Percentiles rank a stretch among this genome's conserved stretches.
phyloP scores from a whole-genome alignment of 2,113 vertebrate species.

The Protomyctophum bolini region DNA sequence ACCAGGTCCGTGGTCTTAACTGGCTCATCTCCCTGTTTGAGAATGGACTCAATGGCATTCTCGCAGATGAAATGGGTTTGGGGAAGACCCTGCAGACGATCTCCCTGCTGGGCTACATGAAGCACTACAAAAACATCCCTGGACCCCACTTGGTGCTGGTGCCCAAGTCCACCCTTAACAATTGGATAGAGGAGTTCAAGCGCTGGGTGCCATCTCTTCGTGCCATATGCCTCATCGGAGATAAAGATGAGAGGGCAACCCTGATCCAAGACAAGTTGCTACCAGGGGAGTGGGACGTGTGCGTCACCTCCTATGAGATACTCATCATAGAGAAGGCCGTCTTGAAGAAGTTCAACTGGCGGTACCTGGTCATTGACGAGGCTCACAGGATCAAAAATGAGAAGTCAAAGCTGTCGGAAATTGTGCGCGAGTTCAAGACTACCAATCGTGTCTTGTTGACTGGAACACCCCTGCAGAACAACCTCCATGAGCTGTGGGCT shows the following conservation, averaged over 20 bases:
- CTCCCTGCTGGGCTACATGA: constrained; percentile 98
- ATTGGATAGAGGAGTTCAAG: constrained; percentile 99
- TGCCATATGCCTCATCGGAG: constrained; percentile 94
- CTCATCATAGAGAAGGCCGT: constrained; percentile 97
- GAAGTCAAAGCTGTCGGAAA: constrained; percentile 99
- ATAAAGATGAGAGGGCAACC: constrained; percentile 91
- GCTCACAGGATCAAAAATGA: constrained; percentile 99
- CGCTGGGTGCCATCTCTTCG: constrained; percentile 97
- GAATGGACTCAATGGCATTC: constrained; percentile 97
- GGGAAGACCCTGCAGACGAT: constrained; percentile 98
- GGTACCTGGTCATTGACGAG: constrained; percentile 97
- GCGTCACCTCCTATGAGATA: constrained; percentile 98
- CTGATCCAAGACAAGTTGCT: constrained; percentile 94
- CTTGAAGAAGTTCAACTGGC: constrained; percentile 99
- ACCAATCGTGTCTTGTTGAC: constrained; percentile 94
- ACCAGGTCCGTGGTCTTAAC: constrained; percentile 95
- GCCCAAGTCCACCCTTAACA: constrained; percentile 97
- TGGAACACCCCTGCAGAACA: constrained; percentile 98
- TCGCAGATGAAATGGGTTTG: constrained; percentile 98
- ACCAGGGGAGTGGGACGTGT: constrained; percentile 98
- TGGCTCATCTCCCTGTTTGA: constrained; percentile 99
- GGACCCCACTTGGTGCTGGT: constrained; percentile 99
- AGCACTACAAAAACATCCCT: constrained; percentile 97
- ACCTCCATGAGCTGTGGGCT: constrained; percentile 98
- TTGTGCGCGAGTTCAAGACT: constrained; percentile 98